These are phyloP conservation scores for Indri indri DNA, from an alignment of 2,113 vertebrate species.

Conservation along the genomic window DNA sequence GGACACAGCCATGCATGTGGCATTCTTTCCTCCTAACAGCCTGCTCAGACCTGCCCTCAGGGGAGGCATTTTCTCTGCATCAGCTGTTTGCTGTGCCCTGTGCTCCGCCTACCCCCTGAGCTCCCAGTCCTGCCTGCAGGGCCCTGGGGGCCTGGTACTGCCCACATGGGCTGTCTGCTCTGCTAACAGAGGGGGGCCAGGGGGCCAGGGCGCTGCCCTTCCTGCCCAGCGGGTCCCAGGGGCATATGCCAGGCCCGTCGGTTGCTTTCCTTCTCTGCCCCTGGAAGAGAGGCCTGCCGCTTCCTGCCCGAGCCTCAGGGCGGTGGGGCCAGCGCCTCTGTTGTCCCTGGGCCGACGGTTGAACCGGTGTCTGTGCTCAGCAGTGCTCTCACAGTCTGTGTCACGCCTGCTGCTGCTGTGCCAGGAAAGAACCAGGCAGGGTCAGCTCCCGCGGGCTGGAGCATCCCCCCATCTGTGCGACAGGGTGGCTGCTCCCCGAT, in stretches of 20 bases:
- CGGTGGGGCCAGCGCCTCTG: neutral
- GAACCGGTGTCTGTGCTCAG: neutral
- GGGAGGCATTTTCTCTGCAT: constrained; percentile 76
- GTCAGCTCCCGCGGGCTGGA: neutral
- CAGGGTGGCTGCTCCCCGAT: neutral
- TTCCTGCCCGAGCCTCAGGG: neutral
- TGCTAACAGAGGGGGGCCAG: neutral
- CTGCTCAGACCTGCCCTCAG: constrained; percentile 39
- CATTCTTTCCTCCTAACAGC: neutral
- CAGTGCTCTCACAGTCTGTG: accelerated
- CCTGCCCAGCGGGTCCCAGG: neutral
- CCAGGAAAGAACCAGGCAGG: neutral
- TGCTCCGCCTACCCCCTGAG: neutral
- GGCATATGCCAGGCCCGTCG: neutral
- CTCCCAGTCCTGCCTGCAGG: neutral
- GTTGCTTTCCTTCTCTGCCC: neutral
- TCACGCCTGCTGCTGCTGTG: neutral
- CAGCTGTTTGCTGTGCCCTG: constrained; percentile 79
- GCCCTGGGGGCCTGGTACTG: neutral
- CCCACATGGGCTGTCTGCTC: neutral
- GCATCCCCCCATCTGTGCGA: neutral
- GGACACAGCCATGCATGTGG: constrained; percentile 62
- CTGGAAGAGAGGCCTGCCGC: too few relatives aligned
- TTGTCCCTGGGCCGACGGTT: accelerated
- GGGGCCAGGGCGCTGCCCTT: neutral